These are phyloP conservation scores for Mixornis gularis DNA, from an alignment of 2,113 vertebrate species.

Conservation along the genomic window DNA sequence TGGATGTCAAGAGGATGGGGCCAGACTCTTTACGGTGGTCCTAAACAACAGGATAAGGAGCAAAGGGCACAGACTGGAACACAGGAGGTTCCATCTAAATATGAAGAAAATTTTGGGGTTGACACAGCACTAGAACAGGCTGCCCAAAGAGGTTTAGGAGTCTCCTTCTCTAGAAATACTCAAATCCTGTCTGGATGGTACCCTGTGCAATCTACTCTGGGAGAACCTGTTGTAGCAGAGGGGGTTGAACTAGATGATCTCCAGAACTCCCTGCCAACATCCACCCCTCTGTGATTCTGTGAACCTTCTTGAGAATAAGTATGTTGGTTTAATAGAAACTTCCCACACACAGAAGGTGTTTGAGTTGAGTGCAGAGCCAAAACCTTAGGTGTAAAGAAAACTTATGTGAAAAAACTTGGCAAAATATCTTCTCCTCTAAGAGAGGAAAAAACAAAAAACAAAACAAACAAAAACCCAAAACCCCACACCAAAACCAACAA, in stretches of 20 bases:
- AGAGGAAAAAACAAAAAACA: background rate
- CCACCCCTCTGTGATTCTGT: background rate
- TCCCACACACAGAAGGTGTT: background rate
- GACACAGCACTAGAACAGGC: background rate
- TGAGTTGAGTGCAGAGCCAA: background rate
- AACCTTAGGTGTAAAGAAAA: background rate
- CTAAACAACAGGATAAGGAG: background rate
- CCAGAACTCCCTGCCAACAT: background rate
- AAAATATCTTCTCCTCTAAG: background rate
- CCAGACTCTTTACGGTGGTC: accelerated
- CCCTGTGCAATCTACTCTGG: background rate
- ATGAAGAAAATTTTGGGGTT: background rate
- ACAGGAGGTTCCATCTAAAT: background rate
- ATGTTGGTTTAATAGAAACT: background rate
- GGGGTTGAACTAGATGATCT: background rate
- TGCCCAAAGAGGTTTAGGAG: background rate
- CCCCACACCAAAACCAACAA: background rate
- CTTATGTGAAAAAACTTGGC: background rate
- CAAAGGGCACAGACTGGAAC: background rate
- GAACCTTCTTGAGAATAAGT: background rate
- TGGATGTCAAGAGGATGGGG: background rate
- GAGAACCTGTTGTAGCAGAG: background rate
- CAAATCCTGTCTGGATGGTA: background rate
- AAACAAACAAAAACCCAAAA: background rate
- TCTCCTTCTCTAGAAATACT: background rate